Percentiles rank a stretch among this genome's conserved stretches.
Evolutionary conservation across 2,113 vertebrate genomes (phyloP).

Genomic region (Synchiropus splendidus): DNA sequence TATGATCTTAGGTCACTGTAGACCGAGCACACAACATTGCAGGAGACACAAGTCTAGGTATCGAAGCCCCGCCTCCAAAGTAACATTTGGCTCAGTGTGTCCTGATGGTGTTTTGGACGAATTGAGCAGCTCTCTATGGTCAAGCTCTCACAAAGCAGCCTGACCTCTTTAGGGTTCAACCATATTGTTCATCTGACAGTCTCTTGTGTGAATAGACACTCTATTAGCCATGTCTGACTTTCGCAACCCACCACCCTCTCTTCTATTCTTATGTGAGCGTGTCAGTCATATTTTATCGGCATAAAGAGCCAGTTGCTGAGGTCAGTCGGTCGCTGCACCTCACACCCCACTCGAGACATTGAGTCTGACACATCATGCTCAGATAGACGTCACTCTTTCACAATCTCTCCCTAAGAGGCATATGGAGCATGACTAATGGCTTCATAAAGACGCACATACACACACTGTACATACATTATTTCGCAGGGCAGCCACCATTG

Average conservation of each 20-base stretch:
- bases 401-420: slow-evolving; percentile 40
- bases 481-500: slow-evolving; percentile 48
- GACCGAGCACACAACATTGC: no score
- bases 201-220: slow-evolving; percentile 33
- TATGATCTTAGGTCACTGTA: no score
- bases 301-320: slow-evolving; percentile 39
- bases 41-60: no score
- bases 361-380: slow-evolving; percentile 36
- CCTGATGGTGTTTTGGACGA: slow-evolving; percentile 1
- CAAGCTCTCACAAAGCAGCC: slow-evolving; percentile 32
- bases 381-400: slow-evolving; percentile 28
- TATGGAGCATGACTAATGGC: slow-evolving; percentile 64
- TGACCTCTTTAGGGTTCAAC: slow-evolving; percentile 32
- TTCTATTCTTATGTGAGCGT: slow-evolving; percentile 18
- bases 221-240: slow-evolving; percentile 15
- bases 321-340: slow-evolving; percentile 40
- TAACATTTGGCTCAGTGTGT: neutral
- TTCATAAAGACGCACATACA: slow-evolving; percentile 53
- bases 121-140: no score
- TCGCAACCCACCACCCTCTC: slow-evolving; percentile 22
- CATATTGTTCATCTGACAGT: slow-evolving; percentile 30
- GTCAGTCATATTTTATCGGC: slow-evolving; percentile 30
- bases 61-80: no score
- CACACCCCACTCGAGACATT: slow-evolving; percentile 35
- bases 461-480: slow-evolving; percentile 41